phyloP scores from a whole-genome alignment of 2,797 vertebrate species.

The Lindbergichthys nudifrons region DNA sequence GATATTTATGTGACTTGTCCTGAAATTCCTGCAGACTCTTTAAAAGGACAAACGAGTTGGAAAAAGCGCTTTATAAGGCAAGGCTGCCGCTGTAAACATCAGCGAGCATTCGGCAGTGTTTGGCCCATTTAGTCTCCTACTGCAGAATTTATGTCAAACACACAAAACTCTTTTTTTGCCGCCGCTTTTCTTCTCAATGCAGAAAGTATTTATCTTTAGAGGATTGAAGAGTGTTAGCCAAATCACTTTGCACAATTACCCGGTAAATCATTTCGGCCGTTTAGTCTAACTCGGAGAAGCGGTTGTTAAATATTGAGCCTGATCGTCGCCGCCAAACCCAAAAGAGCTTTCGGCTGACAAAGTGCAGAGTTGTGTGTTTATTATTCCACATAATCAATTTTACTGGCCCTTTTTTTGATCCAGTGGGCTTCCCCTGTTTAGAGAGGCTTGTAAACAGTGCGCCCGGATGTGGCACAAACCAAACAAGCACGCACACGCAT shows the following conservation, averaged over 20 bases:
- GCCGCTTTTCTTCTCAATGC: neutral
- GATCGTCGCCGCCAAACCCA: conserved; percentile 36
- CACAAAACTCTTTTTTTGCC: conserved; percentile 57
- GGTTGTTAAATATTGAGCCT: conserved; percentile 42
- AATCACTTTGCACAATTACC: conserved; percentile 45
- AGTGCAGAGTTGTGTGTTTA: conserved; percentile 64
- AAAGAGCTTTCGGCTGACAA: conserved; percentile 47
- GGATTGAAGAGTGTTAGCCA: conserved; percentile 23
- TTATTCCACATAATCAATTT: conserved; percentile 70
- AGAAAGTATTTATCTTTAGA: conserved; percentile 47
- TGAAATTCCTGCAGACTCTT: conserved; percentile 88
- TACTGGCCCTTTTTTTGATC: conserved; percentile 69
- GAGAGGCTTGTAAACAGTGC: conserved; percentile 74
- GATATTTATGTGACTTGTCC: conserved; percentile 89
- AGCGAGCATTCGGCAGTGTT: conserved; percentile 86
- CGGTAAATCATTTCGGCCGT: conserved; percentile 42
- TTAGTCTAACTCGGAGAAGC: conserved; percentile 22
- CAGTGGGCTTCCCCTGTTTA: conserved; percentile 81
- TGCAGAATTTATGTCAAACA: conserved; percentile 86
- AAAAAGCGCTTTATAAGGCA: conserved; percentile 92
- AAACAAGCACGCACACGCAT: conserved; percentile 56
- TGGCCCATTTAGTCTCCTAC: conserved; percentile 83
- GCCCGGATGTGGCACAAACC: conserved; percentile 77
- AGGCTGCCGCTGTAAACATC: conserved; percentile 88
- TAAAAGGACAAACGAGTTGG: conserved; percentile 88